Base-by-base conservation (phyloP, 2,797 vertebrate species). In the Hephaestus fuliginosus region DNA sequence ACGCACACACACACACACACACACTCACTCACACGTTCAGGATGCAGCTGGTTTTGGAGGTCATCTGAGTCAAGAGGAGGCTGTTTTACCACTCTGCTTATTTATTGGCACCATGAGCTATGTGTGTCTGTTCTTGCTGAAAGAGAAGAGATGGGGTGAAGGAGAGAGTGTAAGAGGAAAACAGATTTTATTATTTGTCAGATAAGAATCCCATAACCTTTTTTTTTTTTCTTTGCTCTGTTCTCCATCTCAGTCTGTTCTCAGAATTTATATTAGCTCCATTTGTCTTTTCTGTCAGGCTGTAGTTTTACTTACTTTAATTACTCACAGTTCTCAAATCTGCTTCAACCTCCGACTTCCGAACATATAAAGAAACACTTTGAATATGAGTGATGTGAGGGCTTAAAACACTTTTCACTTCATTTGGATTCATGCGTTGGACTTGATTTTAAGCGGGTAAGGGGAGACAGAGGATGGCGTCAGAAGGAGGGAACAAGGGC, bases 341-440 rank as follows among this genome's bases (percentile, higher is more conserved):
- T n/a, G 25, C 49, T 73, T 74, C 57, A 70, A 65, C 73, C 70
- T 56, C 57, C 1, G 0, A 25, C 25, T 57, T 28, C 74, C 70
- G 81, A 74, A 74, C 64, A 69, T 78, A 52, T 70, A 51, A 81
- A 79, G 68, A 71, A 36, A 18, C 13, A 20, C 46, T 49, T 71
- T 76, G 68, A 78, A 61, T 58, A n/a, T 57, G 46, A 33, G 18
- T 48, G 70, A 81, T 74, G 30, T 39, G 67, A 75, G 78, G 67
- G 82, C 81, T 82, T 86, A 5, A 73, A 85, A 81, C 66, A 64
- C 25, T 1, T 52, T 55, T 36, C 58, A 78, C 81, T 80, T 80
- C 13, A 88, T 85, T 76, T 60, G 64, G 63, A 92, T 90, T 89
- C 86, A 70, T 28, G 10, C 49, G 75, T 56, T 57, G 55, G 63